Evolutionary conservation across 1,140 invertebrate species (phyloP), one percentile per base, ranked within the genome.

Genomic region (Anadara kagoshimensis): DNA sequence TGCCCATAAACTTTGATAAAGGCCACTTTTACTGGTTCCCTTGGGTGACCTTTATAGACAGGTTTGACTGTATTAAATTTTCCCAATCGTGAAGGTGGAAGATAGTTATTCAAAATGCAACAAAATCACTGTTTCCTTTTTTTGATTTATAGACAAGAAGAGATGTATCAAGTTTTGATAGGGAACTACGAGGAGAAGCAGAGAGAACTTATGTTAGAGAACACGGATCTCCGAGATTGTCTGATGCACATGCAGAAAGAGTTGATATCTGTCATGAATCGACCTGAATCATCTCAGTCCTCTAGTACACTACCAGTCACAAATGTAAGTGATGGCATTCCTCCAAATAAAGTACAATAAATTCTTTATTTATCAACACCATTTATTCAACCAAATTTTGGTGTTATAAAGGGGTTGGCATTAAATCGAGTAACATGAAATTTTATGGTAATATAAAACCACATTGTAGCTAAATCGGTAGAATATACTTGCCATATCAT

Each of bases 131-230:
- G n/a, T n/a, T n/a, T n/a, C n/a, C n/a, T n/a, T n/a, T n/a, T 62
- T 69, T 14, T 70, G 47, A 12, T 47, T 75, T 78, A 16, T 66
- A 86, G 85, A 77, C 81, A 85, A 44, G 85, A 86, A 62, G 86
- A 88, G 54, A 82, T 88, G 81, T 87, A 86, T 68, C 81, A 80
- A 47, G 24, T 78, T 0, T 58, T 88, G 41, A 80, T 88, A 36
- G 49, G 64, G 11, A 84, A 81, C 54, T 86, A 86, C 78, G 86
- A 88, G 67, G 84, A 83, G 8, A 85, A 83, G 64, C 85, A 86
- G 24, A 74, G 81, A 58, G 82, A 85, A 57, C 54, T 88, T 47
- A 67, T 83, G 64, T 73, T 82, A 53, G 86, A 88, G 71, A 88
- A 87, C 66, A 70, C 75, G 22, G 81, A 86, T 26, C 76, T 87